Conservation (phyloP, 37 sponge, comb jelly and placozoan genomes). For the Haliclona indistincta region DNA sequence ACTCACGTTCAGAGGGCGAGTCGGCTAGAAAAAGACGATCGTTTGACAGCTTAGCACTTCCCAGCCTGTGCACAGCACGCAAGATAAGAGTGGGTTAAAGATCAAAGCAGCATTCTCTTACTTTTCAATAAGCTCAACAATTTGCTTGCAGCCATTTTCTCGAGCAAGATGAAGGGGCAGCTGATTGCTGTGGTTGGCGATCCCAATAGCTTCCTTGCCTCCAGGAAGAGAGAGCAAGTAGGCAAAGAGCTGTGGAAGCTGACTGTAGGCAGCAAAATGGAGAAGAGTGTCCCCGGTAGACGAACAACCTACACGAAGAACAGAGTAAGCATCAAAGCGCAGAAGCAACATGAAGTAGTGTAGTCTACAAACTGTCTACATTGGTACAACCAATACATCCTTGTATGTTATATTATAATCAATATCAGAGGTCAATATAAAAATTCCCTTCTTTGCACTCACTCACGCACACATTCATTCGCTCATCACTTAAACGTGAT, state of each 20-base stretch:
- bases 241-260: conserved; percentile 23
- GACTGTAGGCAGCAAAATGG: conserved; percentile 54
- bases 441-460: too few relatives aligned
- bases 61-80: too few relatives aligned
- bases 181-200: conserved; percentile 26
- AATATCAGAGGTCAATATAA: too few relatives aligned
- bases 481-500: background rate
- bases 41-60: too few relatives aligned
- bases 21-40: too few relatives aligned
- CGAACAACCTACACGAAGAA: background rate
- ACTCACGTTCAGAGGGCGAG: too few relatives aligned
- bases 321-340: conserved; percentile 11
- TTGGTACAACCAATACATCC: too few relatives aligned
- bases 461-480: too few relatives aligned
- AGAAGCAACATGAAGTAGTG: conserved; percentile 17
- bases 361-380: too few relatives aligned
- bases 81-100: too few relatives aligned
- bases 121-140: conserved; percentile 30
- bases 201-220: conserved; percentile 4
- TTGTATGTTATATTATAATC: too few relatives aligned
- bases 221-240: conserved; percentile 51
- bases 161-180: conserved; percentile 37
- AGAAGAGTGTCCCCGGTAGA: conserved; percentile 42
- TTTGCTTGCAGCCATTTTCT: conserved; percentile 11
- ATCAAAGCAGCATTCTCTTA: conserved; percentile 15